These are phyloP conservation scores for Sympetrum striolatum DNA, from an alignment of 2,888 invertebrate species.

Conservation along the genomic window DNA sequence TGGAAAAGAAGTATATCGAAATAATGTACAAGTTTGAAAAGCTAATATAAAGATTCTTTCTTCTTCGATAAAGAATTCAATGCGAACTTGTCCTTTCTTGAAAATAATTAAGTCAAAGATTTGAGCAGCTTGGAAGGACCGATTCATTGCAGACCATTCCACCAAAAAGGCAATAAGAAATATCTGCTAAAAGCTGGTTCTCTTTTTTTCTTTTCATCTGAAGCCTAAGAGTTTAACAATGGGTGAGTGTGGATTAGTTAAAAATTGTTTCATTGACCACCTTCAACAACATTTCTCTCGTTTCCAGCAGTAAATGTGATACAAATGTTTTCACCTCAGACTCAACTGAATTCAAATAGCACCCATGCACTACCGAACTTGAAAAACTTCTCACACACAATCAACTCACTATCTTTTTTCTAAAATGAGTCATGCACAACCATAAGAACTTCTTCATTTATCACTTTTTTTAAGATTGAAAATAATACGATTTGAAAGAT, in stretches of 20 bases:
- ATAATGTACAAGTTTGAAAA: neutral
- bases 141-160: conserved; percentile 28
- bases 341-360: conserved; percentile 6
- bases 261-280: conserved; percentile 29
- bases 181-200: conserved; percentile 41
- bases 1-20: conserved; percentile 1
- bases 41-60: neutral
- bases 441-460: conserved; percentile 1
- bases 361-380: conserved; percentile 25
- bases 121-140: conserved; percentile 25
- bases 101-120: conserved; percentile 14
- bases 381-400: neutral
- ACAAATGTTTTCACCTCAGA: conserved; percentile 1
- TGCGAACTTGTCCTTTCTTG: neutral
- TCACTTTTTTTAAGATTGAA: conserved; percentile 6
- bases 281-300: conserved; percentile 11
- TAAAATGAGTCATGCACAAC: conserved; percentile 18
- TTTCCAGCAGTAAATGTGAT: conserved; percentile 18
- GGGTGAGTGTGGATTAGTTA: conserved; percentile 30
- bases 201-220: neutral
- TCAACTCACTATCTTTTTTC: neutral
- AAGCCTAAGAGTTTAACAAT: conserved; percentile 33
- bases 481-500: neutral
- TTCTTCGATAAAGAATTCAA: neutral
- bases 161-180: conserved; percentile 34